Evolutionary conservation across 2,888 invertebrate species (phyloP).

Genomic region (Eupsilia transversa): DNA sequence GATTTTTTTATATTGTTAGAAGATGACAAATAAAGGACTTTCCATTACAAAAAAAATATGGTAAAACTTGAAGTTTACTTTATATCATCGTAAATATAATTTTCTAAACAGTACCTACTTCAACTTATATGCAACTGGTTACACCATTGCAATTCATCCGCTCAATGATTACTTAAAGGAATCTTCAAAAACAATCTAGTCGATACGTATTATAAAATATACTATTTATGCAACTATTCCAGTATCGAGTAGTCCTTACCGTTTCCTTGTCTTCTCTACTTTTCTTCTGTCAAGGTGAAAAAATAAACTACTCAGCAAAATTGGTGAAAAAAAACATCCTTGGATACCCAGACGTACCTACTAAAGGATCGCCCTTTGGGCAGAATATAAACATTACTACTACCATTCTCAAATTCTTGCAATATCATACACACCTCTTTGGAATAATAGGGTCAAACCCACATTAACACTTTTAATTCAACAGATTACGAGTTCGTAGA

Average conservation of each 20-base stretch:
- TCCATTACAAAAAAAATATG: too few relatives aligned
- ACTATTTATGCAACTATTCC: neutral
- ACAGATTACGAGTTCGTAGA: slow-evolving; percentile 58
- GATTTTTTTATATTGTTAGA: too few relatives aligned
- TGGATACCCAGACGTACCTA: neutral
- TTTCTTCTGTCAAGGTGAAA: neutral
- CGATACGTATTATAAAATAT: too few relatives aligned
- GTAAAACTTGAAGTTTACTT: too few relatives aligned
- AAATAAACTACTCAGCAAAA: neutral
- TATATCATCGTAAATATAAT: too few relatives aligned
- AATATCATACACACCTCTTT: slow-evolving; percentile 30
- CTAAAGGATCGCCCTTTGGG: neutral
- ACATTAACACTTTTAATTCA: slow-evolving; percentile 45
- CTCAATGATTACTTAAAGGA: neutral
- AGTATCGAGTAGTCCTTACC: neutral
- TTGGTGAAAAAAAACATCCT: neutral
- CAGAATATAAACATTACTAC: neutral
- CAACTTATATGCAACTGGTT: too few relatives aligned
- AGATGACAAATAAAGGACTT: neutral
- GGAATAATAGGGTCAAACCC: slow-evolving; percentile 49
- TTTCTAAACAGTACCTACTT: too few relatives aligned
- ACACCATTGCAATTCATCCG: neutral
- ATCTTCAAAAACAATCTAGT: too few relatives aligned
- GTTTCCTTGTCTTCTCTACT: neutral
- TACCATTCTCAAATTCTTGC: neutral